Conservation (phyloP, 92 coral and sea anemone genomes). For the Phymanthus crucifer region DNA sequence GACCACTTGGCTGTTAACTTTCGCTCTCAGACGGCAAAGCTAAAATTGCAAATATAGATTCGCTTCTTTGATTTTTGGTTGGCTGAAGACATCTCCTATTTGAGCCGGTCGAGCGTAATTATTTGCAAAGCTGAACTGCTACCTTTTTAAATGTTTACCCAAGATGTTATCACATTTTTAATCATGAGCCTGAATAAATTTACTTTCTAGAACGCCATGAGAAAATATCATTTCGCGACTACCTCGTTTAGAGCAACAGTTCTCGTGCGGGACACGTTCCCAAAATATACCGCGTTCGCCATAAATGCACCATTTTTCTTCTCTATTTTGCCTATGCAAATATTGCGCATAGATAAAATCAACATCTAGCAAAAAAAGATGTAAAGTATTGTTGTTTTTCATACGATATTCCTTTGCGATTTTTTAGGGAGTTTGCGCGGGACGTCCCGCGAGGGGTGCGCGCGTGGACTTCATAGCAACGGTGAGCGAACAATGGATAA, state of each 20-base stretch:
- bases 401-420: too few relatives aligned
- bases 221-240: too few relatives aligned
- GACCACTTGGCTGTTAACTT: background rate
- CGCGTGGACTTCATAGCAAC: slow-evolving; percentile 68
- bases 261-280: too few relatives aligned
- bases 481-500: slow-evolving; percentile 79
- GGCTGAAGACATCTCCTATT: background rate
- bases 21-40: background rate
- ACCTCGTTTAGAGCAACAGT: too few relatives aligned
- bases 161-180: background rate
- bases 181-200: background rate
- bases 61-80: background rate
- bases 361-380: too few relatives aligned
- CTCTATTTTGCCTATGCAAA: too few relatives aligned
- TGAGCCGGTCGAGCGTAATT: background rate
- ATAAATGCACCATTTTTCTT: too few relatives aligned
- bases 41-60: background rate
- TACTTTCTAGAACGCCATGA: too few relatives aligned
- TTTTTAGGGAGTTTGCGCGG: background rate
- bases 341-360: too few relatives aligned
- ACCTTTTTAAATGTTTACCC: background rate
- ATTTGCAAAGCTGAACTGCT: background rate
- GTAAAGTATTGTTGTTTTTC: too few relatives aligned
- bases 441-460: slow-evolving; percentile 21
- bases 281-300: too few relatives aligned